Evolutionary conservation across 2,888 invertebrate genomes (phyloP), one percentile per base, ranked within the genome.

Genomic region (Tuberolachnus salignus): DNA sequence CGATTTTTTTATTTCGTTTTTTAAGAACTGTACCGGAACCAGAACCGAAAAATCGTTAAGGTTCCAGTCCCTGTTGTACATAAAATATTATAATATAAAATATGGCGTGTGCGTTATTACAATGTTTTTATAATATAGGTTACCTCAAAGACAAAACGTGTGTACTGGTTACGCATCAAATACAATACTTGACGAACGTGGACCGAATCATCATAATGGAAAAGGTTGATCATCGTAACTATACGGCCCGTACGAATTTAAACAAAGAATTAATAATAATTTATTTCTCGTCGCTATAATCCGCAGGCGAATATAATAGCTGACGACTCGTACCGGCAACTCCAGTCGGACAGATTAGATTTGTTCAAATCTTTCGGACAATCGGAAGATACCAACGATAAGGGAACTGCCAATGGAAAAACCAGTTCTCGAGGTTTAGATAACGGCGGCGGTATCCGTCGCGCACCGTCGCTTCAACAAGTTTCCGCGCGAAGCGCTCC

Each of bases 141-240:
- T 83, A 80, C 83, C 85, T 94, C 78, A 87, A 87, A 57, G 88
- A 88, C 14, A 91, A 92, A 84, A 91, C 92, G 10, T 89, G 92
- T 0, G 88, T 94, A 64, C 86, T 94, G 75, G 91, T 94, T 3
- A 95, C 94, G 0, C 94, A 95, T 87, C 95, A 95, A 84, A 85
- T 94, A 69, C 94, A 95, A 84, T 94, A 92, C 82, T 86, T 92
- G 13, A 90, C 90, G 83, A 87, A 89, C 51, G 91, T 90, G 1
- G 90, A 92, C 84, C 89, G 88, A 80, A 88, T 88, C 46, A 82
- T 87, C n/a, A 83, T 87, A 6, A 82, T 87, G 26, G 84, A 87
- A 75, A 86, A 91, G 87, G 84, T 84, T 81, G 81, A 82, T 74
- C 3, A 26, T 44, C 3, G 14, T 51, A n/a, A 2, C 34, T 4